Evolutionary conservation across 2,888 invertebrate species (phyloP), one percentile per base, ranked within the genome.

Genomic region (Drosophila tanythrix): DNA sequence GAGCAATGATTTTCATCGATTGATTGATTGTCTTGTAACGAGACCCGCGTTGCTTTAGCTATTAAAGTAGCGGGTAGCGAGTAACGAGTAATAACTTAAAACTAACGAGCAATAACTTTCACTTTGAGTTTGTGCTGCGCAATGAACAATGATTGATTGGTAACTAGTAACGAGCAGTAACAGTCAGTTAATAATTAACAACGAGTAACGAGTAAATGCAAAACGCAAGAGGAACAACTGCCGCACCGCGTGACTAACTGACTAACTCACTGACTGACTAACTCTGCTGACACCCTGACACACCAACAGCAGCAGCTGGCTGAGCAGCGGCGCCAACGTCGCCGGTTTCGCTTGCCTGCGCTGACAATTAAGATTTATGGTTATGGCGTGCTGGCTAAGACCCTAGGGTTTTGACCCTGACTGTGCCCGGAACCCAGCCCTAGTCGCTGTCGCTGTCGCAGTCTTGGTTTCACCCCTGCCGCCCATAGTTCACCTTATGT

Each of bases 291-390:
- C 63, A 53, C 63, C 40, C 48, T 40, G 53, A 53, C 60, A 40
- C 35, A 35, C 57, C 46, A 57, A 27, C 69, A 61, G 59, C 62
- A 63, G 55, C 29, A 50, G 59, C 52, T 46, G 46, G 25, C 25
- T 46, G 3, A 48, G 50, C 76, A 61, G 71, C 60, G 65, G 55
- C 65, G 69, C 53, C 65, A 53, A 36, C 66, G 57, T 53, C 65
- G 69, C 36, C 63, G 72, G 85, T 83, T 82, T 76, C 89, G 86
- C 79, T 86, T 86, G 86, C 87, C 84, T 89, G 86, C 84, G 76
- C 61, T 70, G 75, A 69, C 87, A 87, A 86, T 86, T 84, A 86
- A 86, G 86, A 86, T 86, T 89, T 86, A 86, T 86, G 85, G 79
- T 77, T 83, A 88, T 86, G 84, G 85, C 86, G 89, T 88, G 86